Percentiles rank a stretch among this genome's conserved stretches.
These are phyloP conservation scores for Hyles euphorbiae DNA, from an alignment of 1,140 invertebrate genomes.

Conservation along the genomic window DNA sequence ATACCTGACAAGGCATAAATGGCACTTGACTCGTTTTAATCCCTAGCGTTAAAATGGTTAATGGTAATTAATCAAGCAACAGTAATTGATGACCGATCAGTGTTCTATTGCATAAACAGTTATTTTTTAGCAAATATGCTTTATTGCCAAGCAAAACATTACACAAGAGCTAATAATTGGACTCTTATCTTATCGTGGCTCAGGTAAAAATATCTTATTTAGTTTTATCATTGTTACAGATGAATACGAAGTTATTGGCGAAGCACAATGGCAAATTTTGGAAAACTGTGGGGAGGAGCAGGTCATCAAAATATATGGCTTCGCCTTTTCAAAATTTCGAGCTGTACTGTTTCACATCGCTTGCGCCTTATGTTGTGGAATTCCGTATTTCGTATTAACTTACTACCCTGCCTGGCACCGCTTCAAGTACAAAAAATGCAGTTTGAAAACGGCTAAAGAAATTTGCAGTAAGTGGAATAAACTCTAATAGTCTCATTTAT, in stretches of 20 bases:
- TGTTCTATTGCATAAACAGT: no score
- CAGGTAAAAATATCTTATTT: constrained; percentile 13
- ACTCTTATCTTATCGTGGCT: constrained; percentile 15
- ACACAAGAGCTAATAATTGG: no score
- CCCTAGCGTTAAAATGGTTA: no score
- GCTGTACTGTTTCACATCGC: constrained; percentile 66
- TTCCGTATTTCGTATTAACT: constrained; percentile 72
- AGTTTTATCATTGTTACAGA: constrained; percentile 48
- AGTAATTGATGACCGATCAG: no score
- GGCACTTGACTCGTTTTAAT: no score
- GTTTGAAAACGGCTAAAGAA: constrained; percentile 68
- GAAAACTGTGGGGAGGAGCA: constrained; percentile 67
- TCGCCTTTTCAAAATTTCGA: constrained; percentile 58
- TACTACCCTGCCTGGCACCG: constrained; percentile 71
- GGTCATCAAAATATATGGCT: constrained; percentile 70
- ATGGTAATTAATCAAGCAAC: no score
- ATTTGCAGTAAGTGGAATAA: constrained; percentile 67
- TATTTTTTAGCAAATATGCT: no score
- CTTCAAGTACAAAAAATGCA: constrained; percentile 73
- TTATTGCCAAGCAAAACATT: no score
- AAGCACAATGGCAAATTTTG: constrained; percentile 70
- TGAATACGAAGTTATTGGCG: constrained; percentile 74
- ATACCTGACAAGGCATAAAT: no score
- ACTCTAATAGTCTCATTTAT: background rate
- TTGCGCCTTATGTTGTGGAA: constrained; percentile 63